phyloP scores from a whole-genome alignment of 2,797 vertebrate species.

The Thamnophis elegans region DNA sequence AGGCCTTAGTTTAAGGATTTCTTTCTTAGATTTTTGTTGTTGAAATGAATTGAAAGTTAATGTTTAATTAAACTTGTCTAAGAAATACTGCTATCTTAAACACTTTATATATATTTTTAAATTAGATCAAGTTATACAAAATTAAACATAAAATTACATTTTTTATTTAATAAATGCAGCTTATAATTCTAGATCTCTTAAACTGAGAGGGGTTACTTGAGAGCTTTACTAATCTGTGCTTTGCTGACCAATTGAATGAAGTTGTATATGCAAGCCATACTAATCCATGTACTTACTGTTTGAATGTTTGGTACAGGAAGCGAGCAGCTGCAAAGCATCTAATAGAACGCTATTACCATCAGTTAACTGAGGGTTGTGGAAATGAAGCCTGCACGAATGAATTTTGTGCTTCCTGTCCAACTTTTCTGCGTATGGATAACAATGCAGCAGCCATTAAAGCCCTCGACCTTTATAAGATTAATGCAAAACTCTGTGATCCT shows the following conservation, averaged over 20 bases:
- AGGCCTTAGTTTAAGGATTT: neutral
- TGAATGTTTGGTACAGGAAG: slow-evolving; percentile 91
- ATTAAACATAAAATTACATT: slow-evolving; percentile 16
- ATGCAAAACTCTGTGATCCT: slow-evolving; percentile 97
- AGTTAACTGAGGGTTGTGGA: slow-evolving; percentile 99
- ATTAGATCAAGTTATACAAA: neutral
- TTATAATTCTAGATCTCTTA: slow-evolving; percentile 34
- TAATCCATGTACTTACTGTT: slow-evolving; percentile 80
- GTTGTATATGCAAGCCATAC: slow-evolving; percentile 70
- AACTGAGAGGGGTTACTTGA: slow-evolving; percentile 58
- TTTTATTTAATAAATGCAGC: slow-evolving; percentile 13
- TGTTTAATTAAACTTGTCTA: neutral
- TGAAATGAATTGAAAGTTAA: neutral
- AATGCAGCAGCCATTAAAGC: slow-evolving; percentile 96
- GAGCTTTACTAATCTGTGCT: slow-evolving; percentile 71
- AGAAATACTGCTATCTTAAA: neutral
- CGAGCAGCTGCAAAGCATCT: slow-evolving; percentile 99
- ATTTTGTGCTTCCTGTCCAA: slow-evolving; percentile 92
- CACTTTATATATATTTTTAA: neutral
- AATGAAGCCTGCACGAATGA: slow-evolving; percentile 98
- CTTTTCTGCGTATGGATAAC: slow-evolving; percentile 94
- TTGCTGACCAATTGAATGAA: slow-evolving; percentile 66
- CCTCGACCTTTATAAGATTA: slow-evolving; percentile 97
- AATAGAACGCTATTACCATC: slow-evolving; percentile 99
- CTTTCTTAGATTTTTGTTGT: neutral